A percentile compares a stretch with the other conserved stretches of the same genome.
These are phyloP conservation scores for Morinoia aosen DNA, from an alignment of 2,888 invertebrate genomes.

Conservation along the genomic window DNA sequence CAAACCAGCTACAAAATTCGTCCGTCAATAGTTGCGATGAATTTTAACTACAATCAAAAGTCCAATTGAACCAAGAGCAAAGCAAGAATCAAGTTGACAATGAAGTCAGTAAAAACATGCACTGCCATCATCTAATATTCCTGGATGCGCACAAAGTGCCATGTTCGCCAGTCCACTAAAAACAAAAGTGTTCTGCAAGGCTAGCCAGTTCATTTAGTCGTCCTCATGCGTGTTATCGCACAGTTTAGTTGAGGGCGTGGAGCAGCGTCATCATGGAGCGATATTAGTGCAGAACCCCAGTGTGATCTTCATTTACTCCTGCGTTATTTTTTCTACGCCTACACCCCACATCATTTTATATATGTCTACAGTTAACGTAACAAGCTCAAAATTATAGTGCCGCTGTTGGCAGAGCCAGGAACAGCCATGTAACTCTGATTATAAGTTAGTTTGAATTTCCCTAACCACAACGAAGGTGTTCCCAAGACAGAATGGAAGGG, in stretches of 20 bases:
- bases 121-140: background rate
- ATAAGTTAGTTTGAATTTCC: too few species aligned
- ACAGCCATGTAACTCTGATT: too few species aligned
- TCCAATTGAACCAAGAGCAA: background rate
- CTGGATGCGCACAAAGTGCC: background rate
- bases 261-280: background rate
- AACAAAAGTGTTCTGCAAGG: background rate
- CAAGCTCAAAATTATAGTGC: too few species aligned
- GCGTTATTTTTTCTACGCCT: too few species aligned
- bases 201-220: background rate
- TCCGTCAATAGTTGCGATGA: background rate
- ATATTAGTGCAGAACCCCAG: too few species aligned
- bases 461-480: too few species aligned
- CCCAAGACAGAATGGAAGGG: too few species aligned
- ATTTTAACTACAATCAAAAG: background rate
- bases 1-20: background rate
- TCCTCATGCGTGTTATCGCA: background rate
- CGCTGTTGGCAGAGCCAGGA: too few species aligned
- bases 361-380: too few species aligned
- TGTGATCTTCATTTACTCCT: too few species aligned
- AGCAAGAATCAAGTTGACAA: background rate
- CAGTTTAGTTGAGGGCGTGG: background rate
- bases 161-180: background rate
- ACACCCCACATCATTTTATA: too few species aligned
- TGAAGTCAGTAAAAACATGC: background rate